phyloP scores from a whole-genome alignment of 1,140 invertebrate species.

The Dendrolimus punctatus region DNA sequence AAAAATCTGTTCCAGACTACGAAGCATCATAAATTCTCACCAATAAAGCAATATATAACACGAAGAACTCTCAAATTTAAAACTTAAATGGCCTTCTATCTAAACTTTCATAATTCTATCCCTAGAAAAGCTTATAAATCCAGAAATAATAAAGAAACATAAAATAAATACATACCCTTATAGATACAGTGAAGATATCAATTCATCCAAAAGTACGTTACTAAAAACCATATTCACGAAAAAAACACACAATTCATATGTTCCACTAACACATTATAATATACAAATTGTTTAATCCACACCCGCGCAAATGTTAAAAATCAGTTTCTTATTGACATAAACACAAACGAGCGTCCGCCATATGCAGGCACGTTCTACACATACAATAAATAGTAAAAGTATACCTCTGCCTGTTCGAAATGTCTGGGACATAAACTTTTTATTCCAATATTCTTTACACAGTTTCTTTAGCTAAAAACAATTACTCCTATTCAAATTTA shows the following conservation, averaged over 20 bases:
- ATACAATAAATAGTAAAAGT: constrained; percentile 35
- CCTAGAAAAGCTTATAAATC: constrained; percentile 21
- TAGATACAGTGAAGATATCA: constrained; percentile 50
- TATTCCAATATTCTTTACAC: no score
- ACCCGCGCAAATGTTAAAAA: constrained; percentile 66
- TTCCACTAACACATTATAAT: constrained; percentile 56
- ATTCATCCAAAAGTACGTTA: constrained; percentile 48
- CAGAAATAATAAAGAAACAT: constrained; percentile 45
- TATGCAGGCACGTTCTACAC: constrained; percentile 64
- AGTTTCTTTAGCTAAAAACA: no score
- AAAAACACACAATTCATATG: constrained; percentile 56
- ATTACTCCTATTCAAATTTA: no score
- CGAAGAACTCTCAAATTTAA: background rate
- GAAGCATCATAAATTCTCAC: background rate
- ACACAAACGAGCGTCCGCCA: constrained; percentile 68
- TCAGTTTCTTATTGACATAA: constrained; percentile 70
- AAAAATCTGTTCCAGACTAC: constrained; percentile 8
- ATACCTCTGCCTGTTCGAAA: constrained; percentile 30
- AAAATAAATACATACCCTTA: constrained; percentile 61
- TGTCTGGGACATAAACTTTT: constrained; percentile 4
- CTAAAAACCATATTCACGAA: constrained; percentile 62
- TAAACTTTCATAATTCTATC: background rate
- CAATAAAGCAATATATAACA: background rate
- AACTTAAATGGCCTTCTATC: background rate
- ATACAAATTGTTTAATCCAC: constrained; percentile 56